These are phyloP conservation scores for Morphnarchus princeps DNA, from an alignment of 2,113 vertebrate species.

Conservation along the genomic window DNA sequence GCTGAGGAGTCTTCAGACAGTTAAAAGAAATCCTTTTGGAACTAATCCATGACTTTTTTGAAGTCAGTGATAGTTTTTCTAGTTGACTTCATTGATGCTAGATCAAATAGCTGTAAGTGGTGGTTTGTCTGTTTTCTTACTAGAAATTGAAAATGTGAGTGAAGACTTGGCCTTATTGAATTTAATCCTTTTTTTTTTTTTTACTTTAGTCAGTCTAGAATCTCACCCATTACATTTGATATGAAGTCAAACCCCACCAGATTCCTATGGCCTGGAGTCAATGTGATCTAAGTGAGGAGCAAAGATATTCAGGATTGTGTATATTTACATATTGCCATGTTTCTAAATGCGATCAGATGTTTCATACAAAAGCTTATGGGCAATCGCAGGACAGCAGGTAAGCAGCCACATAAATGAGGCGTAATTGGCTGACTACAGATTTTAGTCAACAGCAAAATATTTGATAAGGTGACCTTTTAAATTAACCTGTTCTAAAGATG, in stretches of 20 bases:
- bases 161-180: not conserved
- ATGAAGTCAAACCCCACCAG: not conserved
- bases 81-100: not conserved
- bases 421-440: not conserved
- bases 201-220: not conserved
- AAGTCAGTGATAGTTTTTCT: not conserved
- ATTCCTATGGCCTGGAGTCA: not conserved
- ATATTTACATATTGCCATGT: not conserved
- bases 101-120: not conserved
- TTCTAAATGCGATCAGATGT: not conserved
- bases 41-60: not conserved
- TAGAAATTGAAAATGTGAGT: not conserved
- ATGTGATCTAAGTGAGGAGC: not conserved
- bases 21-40: not conserved
- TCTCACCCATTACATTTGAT: not conserved
- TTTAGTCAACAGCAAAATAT: not conserved
- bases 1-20: not conserved
- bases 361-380: not conserved
- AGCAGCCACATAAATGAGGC: not conserved
- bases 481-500: constrained; percentile 25
- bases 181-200: not conserved
- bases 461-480: constrained; percentile 42
- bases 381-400: not conserved
- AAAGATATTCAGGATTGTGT: not conserved
- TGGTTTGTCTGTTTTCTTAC: not conserved